These are phyloP conservation scores for Lydus trimaculatus DNA, from an alignment of 2,888 invertebrate genomes.

Conservation along the genomic window DNA sequence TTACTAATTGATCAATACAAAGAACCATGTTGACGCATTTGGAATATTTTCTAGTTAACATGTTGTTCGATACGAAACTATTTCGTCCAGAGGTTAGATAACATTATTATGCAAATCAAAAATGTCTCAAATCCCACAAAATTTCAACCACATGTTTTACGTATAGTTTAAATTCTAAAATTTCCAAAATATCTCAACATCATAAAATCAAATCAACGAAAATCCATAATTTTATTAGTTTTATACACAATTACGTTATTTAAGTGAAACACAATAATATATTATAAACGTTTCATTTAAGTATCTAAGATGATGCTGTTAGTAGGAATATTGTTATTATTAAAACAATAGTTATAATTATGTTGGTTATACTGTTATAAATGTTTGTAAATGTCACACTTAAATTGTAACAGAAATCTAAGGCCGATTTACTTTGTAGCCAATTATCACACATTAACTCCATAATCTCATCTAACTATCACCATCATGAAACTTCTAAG, in stretches of 20 bases:
- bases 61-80: background rate
- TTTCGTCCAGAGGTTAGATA: conserved; percentile 27
- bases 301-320: too few species aligned
- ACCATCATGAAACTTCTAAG: conserved; percentile 24
- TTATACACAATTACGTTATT: background rate
- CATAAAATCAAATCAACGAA: background rate
- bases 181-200: background rate
- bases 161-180: background rate
- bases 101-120: conserved; percentile 31
- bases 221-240: background rate
- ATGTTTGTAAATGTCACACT: conserved; percentile 1
- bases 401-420: conserved; percentile 17
- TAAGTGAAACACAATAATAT: background rate
- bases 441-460: conserved; percentile 31
- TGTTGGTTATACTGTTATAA: background rate
- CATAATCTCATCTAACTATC: conserved; percentile 26
- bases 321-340: too few species aligned
- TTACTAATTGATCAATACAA: too few species aligned
- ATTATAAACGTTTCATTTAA: too few species aligned
- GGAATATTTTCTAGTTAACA: background rate
- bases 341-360: too few species aligned
- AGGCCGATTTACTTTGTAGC: conserved; percentile 24
- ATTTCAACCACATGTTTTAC: background rate
- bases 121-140: conserved; percentile 17
- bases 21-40: too few species aligned